Evolutionary conservation across 2,797 vertebrate genomes (phyloP).

Genomic region (Molossus alvarezi): DNA sequence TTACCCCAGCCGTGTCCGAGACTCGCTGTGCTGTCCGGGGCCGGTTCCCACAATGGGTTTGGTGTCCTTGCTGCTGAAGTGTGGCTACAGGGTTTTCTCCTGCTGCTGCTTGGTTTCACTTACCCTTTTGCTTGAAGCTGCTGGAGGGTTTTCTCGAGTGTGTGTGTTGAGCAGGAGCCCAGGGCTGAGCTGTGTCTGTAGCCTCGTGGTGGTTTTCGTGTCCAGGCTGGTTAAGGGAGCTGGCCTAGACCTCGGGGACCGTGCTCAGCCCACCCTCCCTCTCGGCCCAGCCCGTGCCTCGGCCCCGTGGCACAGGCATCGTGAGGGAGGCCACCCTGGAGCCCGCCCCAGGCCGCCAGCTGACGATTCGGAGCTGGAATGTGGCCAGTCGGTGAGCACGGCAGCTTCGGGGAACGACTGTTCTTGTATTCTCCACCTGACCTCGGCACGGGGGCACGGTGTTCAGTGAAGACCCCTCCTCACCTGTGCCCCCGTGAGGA

Average conservation of each 20-base stretch:
- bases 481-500: not conserved
- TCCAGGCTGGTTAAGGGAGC: not conserved
- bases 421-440: not conserved
- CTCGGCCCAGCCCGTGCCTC: rapidly evolving
- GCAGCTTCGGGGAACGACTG: not conserved
- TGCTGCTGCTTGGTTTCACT: not conserved
- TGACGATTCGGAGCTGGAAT: not conserved
- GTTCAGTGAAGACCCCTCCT: not conserved
- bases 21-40: not conserved
- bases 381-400: not conserved
- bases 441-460: not conserved
- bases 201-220: rapidly evolving
- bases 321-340: not conserved
- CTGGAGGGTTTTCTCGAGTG: too few species aligned
- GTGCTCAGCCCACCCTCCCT: not conserved
- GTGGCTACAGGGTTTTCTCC: not conserved
- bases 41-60: rapidly evolving
- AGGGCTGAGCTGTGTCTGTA: not conserved
- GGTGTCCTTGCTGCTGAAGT: not conserved
- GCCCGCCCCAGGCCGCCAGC: rapidly evolving
- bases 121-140: not conserved
- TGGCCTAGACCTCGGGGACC: not conserved
- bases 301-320: rapidly evolving
- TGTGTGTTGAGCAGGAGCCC: not conserved
- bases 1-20: not conserved